Percentiles rank a stretch among this genome's conserved stretches.
Evolutionary conservation across 2,113 vertebrate species (phyloP).

Genomic region (Periophthalmodon schlosseri): DNA sequence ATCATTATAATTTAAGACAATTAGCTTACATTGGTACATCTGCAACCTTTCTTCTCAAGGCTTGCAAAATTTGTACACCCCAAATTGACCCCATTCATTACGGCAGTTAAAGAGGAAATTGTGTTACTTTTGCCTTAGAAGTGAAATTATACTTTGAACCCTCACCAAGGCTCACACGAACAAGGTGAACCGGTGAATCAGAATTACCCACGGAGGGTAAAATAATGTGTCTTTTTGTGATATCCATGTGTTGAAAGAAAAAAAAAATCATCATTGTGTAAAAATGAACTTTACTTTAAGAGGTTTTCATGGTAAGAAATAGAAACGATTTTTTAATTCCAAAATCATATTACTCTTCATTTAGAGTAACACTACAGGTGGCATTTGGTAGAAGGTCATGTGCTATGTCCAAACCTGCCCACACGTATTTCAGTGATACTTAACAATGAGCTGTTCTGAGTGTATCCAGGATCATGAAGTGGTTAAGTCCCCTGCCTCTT

Average conservation of each 20-base stretch:
- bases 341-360: not conserved
- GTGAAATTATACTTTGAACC: not conserved
- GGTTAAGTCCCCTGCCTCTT: conserved; percentile 39
- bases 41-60: conserved; percentile 24
- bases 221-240: not conserved
- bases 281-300: too few species aligned
- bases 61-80: conserved; percentile 27
- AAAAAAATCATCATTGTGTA: too few species aligned
- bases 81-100: conserved; percentile 21
- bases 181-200: not conserved
- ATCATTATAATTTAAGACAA: conserved; percentile 32
- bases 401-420: not conserved
- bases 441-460: conserved; percentile 4
- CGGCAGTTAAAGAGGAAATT: conserved; percentile 20
- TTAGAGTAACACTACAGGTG: not conserved
- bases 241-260: not conserved
- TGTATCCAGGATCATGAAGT: conserved; percentile 34
- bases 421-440: not conserved
- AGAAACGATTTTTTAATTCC: not conserved
- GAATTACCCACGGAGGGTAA: not conserved
- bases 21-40: conserved; percentile 26
- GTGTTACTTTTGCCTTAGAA: conserved; percentile 9
- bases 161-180: not conserved
- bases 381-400: conserved; percentile 9
- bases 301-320: not conserved